These are phyloP conservation scores for Napeogenes sylphis DNA, from an alignment of 2,888 invertebrate species.

Conservation along the genomic window DNA sequence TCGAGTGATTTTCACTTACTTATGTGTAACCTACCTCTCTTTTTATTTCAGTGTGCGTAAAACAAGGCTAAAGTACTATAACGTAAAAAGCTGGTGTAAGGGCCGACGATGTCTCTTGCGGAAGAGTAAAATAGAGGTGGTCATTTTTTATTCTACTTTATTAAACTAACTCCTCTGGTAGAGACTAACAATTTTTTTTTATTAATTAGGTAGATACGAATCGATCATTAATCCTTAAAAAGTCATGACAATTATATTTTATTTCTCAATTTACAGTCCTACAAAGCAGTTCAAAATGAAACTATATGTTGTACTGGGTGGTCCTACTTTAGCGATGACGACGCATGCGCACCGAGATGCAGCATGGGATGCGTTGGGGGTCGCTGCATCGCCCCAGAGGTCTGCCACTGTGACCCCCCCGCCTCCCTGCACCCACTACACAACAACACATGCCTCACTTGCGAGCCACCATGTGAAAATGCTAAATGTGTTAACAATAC, in stretches of 20 bases:
- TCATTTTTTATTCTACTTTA: neutral
- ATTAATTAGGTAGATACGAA: no score
- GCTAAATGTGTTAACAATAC: constrained; percentile 53
- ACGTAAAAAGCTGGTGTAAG: constrained; percentile 46
- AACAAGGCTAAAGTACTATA: constrained; percentile 33
- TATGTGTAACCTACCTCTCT: neutral
- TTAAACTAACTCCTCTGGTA: neutral
- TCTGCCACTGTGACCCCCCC: constrained; percentile 56
- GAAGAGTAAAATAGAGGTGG: constrained; percentile 47
- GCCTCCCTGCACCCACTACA: constrained; percentile 45
- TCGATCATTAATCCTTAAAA: no score
- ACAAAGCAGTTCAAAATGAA: constrained; percentile 43
- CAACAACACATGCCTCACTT: constrained; percentile 52
- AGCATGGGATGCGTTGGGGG: constrained; percentile 69
- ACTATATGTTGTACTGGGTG: constrained; percentile 66
- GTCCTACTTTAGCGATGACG: constrained; percentile 48
- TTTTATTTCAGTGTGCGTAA: constrained; percentile 37
- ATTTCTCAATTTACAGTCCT: constrained; percentile 43
- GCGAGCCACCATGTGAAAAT: constrained; percentile 53
- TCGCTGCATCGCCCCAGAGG: constrained; percentile 56
- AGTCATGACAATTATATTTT: neutral
- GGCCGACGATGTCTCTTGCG: constrained; percentile 47
- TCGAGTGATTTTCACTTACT: no score
- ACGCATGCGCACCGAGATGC: constrained; percentile 69
- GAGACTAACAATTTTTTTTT: no score